A percentile compares a stretch with the other conserved stretches of the same genome.
Evolutionary conservation across 2,113 vertebrate genomes (phyloP).

Genomic region (Onychostruthus taczanowskii): DNA sequence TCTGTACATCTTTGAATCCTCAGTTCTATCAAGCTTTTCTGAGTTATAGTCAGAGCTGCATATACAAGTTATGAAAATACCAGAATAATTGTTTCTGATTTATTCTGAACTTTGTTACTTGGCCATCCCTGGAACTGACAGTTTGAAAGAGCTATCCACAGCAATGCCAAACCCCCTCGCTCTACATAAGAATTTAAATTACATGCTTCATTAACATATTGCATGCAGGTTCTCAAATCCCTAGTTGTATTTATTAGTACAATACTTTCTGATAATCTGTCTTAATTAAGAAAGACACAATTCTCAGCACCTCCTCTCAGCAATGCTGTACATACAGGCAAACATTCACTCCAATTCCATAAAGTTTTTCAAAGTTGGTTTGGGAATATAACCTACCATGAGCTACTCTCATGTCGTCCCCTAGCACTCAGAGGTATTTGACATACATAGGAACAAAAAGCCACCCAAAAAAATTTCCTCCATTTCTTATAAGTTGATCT

Average conservation of each 20-base stretch:
- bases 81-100: not conserved
- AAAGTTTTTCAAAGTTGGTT: not conserved
- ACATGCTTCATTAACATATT: not conserved
- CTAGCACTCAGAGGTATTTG: not conserved
- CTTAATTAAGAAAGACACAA: not conserved
- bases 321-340: accelerated
- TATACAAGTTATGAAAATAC: not conserved
- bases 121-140: not conserved
- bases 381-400: not conserved
- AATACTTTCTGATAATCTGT: not conserved
- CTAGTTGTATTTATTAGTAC: not conserved
- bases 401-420: not conserved
- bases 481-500: not conserved
- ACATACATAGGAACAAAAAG: not conserved
- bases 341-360: not conserved
- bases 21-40: not conserved
- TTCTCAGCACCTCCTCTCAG: not conserved
- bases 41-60: not conserved
- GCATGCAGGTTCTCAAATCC: not conserved
- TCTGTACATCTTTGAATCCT: not conserved
- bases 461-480: not conserved
- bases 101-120: not conserved
- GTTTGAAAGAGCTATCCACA: not conserved
- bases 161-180: not conserved
- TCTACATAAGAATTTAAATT: not conserved